Percentiles rank a stretch among this genome's conserved stretches.
These are phyloP conservation scores for Gymnorhina tibicen DNA, from an alignment of 2,113 vertebrate species.

Conservation along the genomic window DNA sequence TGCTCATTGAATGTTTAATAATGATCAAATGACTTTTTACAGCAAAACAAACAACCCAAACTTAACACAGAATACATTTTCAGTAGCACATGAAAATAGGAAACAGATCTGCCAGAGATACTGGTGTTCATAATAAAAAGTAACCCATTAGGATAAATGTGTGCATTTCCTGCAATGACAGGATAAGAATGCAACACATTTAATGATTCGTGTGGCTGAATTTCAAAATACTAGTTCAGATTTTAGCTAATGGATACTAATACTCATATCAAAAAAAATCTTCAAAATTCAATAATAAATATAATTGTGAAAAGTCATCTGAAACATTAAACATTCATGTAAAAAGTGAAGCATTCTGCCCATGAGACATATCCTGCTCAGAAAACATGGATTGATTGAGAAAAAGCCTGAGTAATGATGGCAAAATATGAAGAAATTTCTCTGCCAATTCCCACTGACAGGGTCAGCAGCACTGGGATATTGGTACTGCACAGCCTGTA, in stretches of 20 bases:
- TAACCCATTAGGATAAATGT: background rate
- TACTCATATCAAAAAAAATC: background rate
- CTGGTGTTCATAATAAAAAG: background rate
- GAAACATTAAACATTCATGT: background rate
- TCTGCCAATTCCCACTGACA: background rate
- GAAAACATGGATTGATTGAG: background rate
- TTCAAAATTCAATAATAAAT: background rate
- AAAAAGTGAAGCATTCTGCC: background rate
- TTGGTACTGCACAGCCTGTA: background rate
- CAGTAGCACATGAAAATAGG: background rate
- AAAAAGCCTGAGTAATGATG: background rate
- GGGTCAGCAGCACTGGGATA: fast-evolving
- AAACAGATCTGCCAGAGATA: background rate
- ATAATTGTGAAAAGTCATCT: background rate
- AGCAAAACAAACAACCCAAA: background rate
- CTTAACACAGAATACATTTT: background rate
- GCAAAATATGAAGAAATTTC: background rate
- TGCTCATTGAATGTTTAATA: slow-evolving; percentile 4
- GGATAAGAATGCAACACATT: background rate
- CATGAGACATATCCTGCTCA: background rate
- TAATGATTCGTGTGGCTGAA: background rate
- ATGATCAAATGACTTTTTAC: background rate
- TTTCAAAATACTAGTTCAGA: background rate
- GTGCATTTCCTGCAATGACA: background rate
- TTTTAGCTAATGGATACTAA: background rate